Base-by-base conservation (phyloP, 2,888 invertebrate species). In the Neuroscelio doddi region DNA sequence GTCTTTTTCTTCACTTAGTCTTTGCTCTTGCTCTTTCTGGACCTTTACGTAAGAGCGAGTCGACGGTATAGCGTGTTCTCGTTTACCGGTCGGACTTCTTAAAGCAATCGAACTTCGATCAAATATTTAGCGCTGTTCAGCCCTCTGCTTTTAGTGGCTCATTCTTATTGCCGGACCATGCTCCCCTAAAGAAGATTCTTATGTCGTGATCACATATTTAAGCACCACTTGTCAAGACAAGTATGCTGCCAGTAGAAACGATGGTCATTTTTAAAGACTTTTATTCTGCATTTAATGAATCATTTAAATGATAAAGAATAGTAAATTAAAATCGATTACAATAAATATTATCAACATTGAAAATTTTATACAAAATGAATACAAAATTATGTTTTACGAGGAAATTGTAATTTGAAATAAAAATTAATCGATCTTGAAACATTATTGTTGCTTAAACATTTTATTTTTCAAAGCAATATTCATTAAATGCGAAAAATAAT, bases 61-160 rank as follows among this genome's bases (percentile, higher is more conserved):
- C 66, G 32, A 24, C 17, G 17, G 17, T 52, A 51, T 21, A 41
- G 57, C 64, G 55, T 63, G 56, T 65, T 65, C 73, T 67, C 69
- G 67, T 72, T 71, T 62, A 70, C 66, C 61, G 71, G 64, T 51
- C 70, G 70, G 73, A 76, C 74, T 73, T 77, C 81, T 81, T 76
- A 75, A 76, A 80, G 71, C 83, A 83, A 83, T 84, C 79, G 79
- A 79, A 80, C 72, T 72, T 73, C 75, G 59, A 83, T 84, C 72
- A 84, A 84, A 84, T 83, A 84, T 84, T 84, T 80, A 84, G 65
- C 78, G 71, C 76, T 73, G 74, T 70, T 72, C 71, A 71, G 68
- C 62, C 70, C 70, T 68, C 59, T 68, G 63, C 63, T 72, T 75
- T 77, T 78, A 79, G 78, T 76, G 72, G 75, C 66, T 55, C 45